A percentile compares a stretch with the other conserved stretches of the same genome.
Conservation (phyloP, 2,113 vertebrate genomes). For the Dasyprocta punctata region DNA sequence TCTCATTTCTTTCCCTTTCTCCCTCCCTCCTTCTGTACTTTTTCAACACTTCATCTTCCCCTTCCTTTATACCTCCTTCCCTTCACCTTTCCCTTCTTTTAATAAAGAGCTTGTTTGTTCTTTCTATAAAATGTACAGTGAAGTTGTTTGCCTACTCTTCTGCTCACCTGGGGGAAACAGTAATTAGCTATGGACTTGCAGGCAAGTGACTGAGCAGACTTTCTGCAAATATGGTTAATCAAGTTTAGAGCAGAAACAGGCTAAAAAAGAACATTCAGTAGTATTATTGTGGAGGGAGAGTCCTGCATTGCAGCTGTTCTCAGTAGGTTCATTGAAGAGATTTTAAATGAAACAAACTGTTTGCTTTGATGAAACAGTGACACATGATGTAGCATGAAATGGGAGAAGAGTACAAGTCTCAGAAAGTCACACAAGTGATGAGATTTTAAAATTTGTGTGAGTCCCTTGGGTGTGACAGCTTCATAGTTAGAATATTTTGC, state of each 20-base stretch:
- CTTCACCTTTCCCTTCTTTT: background rate
- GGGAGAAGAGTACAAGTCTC: conserved; percentile 57
- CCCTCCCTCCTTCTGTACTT: background rate
- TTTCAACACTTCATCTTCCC: background rate
- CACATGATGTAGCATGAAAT: conserved; percentile 74
- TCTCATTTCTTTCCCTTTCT: too few species aligned
- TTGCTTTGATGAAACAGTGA: conserved; percentile 72
- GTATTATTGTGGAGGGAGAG: conserved; percentile 72
- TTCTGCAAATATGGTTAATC: conserved; percentile 49
- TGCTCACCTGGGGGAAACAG: conserved; percentile 3
- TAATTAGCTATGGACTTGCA: conserved; percentile 5
- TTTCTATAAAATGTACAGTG: background rate
- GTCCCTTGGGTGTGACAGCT: conserved; percentile 64
- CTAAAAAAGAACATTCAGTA: conserved; percentile 58
- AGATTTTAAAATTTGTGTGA: conserved; percentile 48
- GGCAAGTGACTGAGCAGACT: conserved; percentile 23
- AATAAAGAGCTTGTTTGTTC: background rate
- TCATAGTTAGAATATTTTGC: conserved; percentile 65
- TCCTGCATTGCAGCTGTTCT: conserved; percentile 68
- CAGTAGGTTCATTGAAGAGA: conserved; percentile 72
- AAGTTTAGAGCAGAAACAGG: conserved; percentile 16
- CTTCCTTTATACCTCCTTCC: rapidly evolving
- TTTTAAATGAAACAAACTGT: conserved; percentile 81
- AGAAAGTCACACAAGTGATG: conserved; percentile 64
- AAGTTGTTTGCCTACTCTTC: background rate